phyloP scores from a whole-genome alignment of 2,797 vertebrate species.

The Myoxocephalus aenaeus region DNA sequence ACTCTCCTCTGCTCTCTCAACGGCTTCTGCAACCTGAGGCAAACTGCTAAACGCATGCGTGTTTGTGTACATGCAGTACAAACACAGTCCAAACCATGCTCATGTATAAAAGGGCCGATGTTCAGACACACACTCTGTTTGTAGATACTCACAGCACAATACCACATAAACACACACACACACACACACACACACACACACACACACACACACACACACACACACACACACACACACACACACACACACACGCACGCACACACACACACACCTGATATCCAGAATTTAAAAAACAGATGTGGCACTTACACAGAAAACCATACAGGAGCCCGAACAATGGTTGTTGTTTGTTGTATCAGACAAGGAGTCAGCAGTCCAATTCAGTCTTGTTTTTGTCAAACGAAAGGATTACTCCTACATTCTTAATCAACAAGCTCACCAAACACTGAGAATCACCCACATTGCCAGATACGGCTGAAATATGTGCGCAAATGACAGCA shows the following conservation, averaged over 20 bases:
- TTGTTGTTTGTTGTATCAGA: slow-evolving; percentile 60
- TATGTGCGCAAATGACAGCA: slow-evolving; percentile 53
- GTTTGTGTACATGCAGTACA: slow-evolving; percentile 36
- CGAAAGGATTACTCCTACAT: slow-evolving; percentile 68
- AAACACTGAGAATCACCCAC: slow-evolving; percentile 69
- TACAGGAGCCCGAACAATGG: slow-evolving; percentile 58
- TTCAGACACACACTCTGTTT: slow-evolving; percentile 37
- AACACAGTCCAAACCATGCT: slow-evolving; percentile 24
- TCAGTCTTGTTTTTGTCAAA: slow-evolving; percentile 67
- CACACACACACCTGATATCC: slow-evolving; percentile 8
- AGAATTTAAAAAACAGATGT: slow-evolving; percentile 22
- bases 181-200: slow-evolving; percentile 1
- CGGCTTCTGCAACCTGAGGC: slow-evolving; percentile 68
- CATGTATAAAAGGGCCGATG: slow-evolving; percentile 37
- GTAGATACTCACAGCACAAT: slow-evolving; percentile 33
- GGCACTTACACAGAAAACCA: slow-evolving; percentile 10
- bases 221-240: background rate
- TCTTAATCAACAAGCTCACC: slow-evolving; percentile 70
- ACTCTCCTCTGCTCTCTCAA: slow-evolving; percentile 58
- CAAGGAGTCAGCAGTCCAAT: slow-evolving; percentile 56
- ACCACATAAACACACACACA: slow-evolving; percentile 28
- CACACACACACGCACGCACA: background rate
- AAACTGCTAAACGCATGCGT: slow-evolving; percentile 45
- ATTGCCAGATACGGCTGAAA: slow-evolving; percentile 52
- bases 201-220: slow-evolving; percentile 1